Evolutionary conservation across 2,888 invertebrate genomes (phyloP).

Genomic region (Leucophenga maculata): DNA sequence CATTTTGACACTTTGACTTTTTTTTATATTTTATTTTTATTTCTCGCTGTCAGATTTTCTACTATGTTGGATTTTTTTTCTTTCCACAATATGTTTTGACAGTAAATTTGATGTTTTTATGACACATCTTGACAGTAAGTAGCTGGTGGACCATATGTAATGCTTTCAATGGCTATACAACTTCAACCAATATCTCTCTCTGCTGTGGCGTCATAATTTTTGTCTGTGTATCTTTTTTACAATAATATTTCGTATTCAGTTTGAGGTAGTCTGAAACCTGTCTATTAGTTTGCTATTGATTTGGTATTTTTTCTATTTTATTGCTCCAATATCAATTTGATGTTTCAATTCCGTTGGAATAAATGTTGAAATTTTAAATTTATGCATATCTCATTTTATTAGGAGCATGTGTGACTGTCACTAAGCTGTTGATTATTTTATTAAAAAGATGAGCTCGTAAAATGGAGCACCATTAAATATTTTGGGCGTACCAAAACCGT

Average conservation of each 20-base stretch:
- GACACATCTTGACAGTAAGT: constrained; percentile 66
- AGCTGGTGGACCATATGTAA: constrained; percentile 45
- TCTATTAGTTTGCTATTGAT: constrained; percentile 19
- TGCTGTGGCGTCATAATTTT: constrained; percentile 24
- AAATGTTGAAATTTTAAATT: neutral
- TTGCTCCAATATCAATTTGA: neutral
- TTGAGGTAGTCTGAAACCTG: constrained; percentile 7
- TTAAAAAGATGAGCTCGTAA: neutral
- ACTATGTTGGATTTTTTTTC: constrained; percentile 38
- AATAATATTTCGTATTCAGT: neutral
- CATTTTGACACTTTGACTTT: constrained; percentile 12
- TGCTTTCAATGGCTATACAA: neutral
- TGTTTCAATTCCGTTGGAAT: constrained; percentile 14
- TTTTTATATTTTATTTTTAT: constrained; percentile 12
- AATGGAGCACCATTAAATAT: no score
- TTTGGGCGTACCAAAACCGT: no score
- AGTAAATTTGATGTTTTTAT: constrained; percentile 66
- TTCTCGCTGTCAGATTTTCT: constrained; percentile 58
- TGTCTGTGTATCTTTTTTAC: constrained; percentile 5
- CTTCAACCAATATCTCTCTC: neutral
- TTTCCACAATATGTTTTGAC: constrained; percentile 61
- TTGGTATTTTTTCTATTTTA: constrained; percentile 17
- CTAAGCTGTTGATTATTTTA: neutral
- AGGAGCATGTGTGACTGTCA: neutral
- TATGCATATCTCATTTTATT: no score